Conservation (phyloP, 2,797 vertebrate species). For the Heterohyrax brucei region DNA sequence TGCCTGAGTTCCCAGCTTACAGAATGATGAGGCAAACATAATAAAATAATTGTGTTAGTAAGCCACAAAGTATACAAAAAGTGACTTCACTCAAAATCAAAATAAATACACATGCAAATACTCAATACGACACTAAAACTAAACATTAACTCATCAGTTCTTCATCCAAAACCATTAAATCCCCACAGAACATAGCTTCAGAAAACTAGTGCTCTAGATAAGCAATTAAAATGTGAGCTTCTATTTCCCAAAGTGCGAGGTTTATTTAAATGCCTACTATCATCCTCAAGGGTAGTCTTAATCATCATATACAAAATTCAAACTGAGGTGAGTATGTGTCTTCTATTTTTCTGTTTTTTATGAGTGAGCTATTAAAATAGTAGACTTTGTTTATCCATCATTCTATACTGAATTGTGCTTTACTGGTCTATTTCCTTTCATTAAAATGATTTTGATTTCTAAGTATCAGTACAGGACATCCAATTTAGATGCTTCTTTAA, state of each 20-base stretch:
- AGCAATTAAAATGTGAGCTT: background rate
- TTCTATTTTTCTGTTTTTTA: background rate
- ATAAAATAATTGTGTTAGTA: no score
- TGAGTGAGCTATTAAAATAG: no score
- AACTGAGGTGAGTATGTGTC: accelerated
- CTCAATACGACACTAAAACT: background rate
- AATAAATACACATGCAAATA: background rate
- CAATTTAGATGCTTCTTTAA: background rate
- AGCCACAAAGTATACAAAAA: background rate
- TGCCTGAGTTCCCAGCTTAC: no score
- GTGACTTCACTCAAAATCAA: background rate
- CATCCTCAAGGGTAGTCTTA: background rate
- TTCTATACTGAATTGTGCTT: no score
- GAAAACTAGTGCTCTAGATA: background rate
- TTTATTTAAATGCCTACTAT: background rate
- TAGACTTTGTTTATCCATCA: background rate
- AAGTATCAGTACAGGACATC: background rate
- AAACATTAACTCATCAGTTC: background rate
- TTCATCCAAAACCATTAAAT: background rate
- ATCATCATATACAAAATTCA: no score
- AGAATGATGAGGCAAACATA: no score
- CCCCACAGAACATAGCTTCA: background rate
- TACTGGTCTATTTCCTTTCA: background rate
- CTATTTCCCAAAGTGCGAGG: background rate
- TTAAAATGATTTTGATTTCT: background rate